Evolutionary conservation across 2,113 vertebrate species (phyloP).

Genomic region (Candoia aspera): DNA sequence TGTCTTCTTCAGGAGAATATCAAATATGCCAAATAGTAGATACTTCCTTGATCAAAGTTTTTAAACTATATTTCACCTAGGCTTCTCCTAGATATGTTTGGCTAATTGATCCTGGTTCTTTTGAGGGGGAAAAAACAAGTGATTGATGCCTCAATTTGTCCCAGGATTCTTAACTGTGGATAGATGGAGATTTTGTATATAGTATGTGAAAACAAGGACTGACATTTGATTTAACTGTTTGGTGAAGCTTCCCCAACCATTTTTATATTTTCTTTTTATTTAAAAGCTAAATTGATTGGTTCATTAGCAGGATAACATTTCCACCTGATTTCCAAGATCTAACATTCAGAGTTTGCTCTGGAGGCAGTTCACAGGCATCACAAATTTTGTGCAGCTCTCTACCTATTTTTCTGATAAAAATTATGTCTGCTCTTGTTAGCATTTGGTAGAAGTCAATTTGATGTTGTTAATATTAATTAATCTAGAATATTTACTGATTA

Average conservation of each 20-base stretch:
- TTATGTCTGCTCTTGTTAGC: not conserved
- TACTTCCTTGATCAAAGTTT: conserved; percentile 45
- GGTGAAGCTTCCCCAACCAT: not conserved
- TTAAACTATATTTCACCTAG: conserved; percentile 45
- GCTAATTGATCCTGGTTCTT: conserved; percentile 40
- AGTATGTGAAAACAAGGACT: not conserved
- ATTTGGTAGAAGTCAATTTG: not conserved
- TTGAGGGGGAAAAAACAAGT: conserved; percentile 43
- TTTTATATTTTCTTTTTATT: not conserved
- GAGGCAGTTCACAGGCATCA: not conserved
- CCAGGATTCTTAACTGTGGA: not conserved
- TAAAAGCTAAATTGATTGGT: not conserved
- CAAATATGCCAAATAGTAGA: conserved; percentile 38
- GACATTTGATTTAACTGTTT: not conserved
- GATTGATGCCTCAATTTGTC: not conserved
- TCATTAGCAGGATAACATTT: not conserved
- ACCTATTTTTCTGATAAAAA: not conserved
- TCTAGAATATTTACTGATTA: not conserved
- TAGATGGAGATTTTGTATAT: not conserved
- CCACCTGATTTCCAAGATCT: not conserved
- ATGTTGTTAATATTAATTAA: not conserved
- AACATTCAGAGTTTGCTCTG: not conserved
- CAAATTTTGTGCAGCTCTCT: not conserved
- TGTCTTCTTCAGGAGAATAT: conserved; percentile 53
- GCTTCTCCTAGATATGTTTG: conserved; percentile 36